Percentiles rank a stretch among this genome's conserved stretches.
Conservation (phyloP, 2,113 vertebrate species). For the Mastomys natalensis region DNA sequence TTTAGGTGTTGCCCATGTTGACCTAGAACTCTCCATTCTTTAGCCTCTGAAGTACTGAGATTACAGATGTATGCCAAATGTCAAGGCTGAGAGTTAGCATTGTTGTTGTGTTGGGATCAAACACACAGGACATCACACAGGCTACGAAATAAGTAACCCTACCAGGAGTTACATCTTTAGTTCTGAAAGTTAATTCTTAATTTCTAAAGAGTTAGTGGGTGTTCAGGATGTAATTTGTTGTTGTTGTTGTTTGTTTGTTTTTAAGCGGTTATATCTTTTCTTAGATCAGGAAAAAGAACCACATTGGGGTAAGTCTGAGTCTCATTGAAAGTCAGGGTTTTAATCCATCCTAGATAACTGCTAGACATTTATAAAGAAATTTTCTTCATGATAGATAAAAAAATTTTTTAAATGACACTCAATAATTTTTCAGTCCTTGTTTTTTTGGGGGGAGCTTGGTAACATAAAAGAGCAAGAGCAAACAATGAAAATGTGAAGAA, state of each 20-base stretch:
- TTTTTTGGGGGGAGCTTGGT: slow-evolving; percentile 34
- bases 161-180: neutral
- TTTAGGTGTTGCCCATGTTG: neutral
- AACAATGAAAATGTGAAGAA: slow-evolving; percentile 38
- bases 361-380: neutral
- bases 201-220: neutral
- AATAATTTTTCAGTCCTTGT: slow-evolving; percentile 33
- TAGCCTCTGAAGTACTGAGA: neutral
- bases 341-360: slow-evolving; percentile 44
- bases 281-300: slow-evolving; percentile 28
- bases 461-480: neutral
- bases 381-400: slow-evolving; percentile 40
- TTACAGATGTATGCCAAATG: neutral
- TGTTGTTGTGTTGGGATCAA: neutral
- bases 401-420: neutral
- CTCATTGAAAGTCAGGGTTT: slow-evolving; percentile 48
- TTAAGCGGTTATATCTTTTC: slow-evolving; percentile 12
- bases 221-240: neutral
- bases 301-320: neutral
- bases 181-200: slow-evolving; percentile 42
- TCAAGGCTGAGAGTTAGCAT: neutral
- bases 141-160: neutral
- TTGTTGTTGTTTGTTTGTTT: neutral
- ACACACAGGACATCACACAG: neutral
- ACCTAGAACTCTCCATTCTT: neutral